Conservation (phyloP, 2,797 vertebrate genomes). For the Halcyon leucocephala region DNA sequence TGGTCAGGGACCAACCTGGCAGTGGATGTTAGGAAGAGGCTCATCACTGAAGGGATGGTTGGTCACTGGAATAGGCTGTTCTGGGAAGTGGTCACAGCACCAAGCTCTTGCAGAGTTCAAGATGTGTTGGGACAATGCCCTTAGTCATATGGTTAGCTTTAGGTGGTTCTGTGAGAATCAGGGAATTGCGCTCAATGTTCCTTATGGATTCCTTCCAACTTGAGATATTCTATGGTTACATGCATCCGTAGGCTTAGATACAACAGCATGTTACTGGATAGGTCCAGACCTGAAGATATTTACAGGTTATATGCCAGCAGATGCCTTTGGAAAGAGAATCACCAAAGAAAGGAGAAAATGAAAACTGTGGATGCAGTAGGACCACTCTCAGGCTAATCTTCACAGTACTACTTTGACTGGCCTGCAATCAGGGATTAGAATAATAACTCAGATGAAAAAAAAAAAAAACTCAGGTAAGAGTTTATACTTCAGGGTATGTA, state of each 20-base stretch:
- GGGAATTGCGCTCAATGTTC: background rate
- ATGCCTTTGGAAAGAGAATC: background rate
- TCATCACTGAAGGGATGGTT: background rate
- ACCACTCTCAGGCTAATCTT: background rate
- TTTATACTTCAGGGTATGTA: background rate
- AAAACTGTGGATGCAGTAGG: background rate
- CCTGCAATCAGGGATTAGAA: background rate
- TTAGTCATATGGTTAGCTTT: background rate
- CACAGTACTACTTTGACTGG: background rate
- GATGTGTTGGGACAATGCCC: too few species aligned
- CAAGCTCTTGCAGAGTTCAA: background rate
- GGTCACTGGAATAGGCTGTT: background rate
- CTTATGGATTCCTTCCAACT: background rate
- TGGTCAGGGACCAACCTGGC: background rate
- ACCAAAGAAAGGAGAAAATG: background rate
- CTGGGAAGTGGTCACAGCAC: background rate
- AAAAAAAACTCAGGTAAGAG: background rate
- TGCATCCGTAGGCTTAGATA: background rate
- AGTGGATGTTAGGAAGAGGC: background rate
- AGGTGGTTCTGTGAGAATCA: background rate
- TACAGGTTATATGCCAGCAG: background rate
- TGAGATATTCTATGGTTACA: background rate
- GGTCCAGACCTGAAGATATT: background rate
- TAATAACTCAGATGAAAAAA: background rate
- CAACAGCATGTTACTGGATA: background rate